Evolutionary conservation across 2,797 vertebrate genomes (phyloP), one percentile per base, ranked within the genome.

Genomic region (Centropyge bicolor): DNA sequence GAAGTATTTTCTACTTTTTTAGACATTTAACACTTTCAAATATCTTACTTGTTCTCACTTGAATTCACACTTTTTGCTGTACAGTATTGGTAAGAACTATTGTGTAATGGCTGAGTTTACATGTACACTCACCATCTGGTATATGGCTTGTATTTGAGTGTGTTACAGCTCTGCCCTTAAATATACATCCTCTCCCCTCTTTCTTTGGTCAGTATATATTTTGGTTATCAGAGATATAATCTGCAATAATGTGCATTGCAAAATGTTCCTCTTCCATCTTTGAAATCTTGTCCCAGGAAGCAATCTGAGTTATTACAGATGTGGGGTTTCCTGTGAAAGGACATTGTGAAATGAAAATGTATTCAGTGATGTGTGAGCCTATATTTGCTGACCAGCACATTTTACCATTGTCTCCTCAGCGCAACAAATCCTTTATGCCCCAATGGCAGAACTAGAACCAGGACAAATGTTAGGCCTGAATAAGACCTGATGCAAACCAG

Each of bases 41-140:
- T 65, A 79, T 70, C 55, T 14, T 27, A 64, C 13, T 78, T 66
- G 17, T 70, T 82, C 52, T 77, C 54, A 59, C 57, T 77, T 64
- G 4, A 78, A 51, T 9, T 71, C 69, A 66, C 43, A 71, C 36
- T 48, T 76, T 76, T 75, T 27, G 36, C 64, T 48, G 22, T 36
- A 7, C 16, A 24, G 55, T 62, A 36, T 62, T 38, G 8, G 48
- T 72, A 70, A 69, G 20, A 82, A 46, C 11, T 38, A 5, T 56
- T 72, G 14, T 70, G 36, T 22, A 40, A 35, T 51, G 14, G 16
- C 20, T 77, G 24, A 60, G 52, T 45, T n/a, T 40, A 67, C 36
- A 27, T 69, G 60, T 36, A 60, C 40, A 61, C 64, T 59, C 24
- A 27, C 65, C 60, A 57, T 52, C 54, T 78, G 70, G n/a, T 59